These are phyloP conservation scores for Aethes cnicana DNA, from an alignment of 2,888 invertebrate species.

Conservation along the genomic window DNA sequence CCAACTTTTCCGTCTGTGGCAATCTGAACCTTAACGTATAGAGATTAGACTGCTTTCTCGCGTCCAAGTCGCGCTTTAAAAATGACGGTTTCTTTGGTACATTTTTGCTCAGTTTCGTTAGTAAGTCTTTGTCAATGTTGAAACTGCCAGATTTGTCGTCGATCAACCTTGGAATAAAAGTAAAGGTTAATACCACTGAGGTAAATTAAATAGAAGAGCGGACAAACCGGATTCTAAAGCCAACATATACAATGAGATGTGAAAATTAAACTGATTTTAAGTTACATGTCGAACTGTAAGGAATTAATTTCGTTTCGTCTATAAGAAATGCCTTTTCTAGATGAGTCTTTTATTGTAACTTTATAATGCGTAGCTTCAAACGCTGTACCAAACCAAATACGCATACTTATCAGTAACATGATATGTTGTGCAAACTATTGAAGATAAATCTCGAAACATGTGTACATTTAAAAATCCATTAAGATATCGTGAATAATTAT, in stretches of 20 bases:
- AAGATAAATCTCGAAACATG: slow-evolving; percentile 4
- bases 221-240: background rate
- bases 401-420: slow-evolving; percentile 21
- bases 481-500: no score
- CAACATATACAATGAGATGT: background rate
- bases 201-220: no score
- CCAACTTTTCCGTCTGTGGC: slow-evolving; percentile 94
- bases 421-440: slow-evolving; percentile 9
- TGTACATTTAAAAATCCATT: background rate
- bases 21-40: slow-evolving; percentile 93
- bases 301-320: no score
- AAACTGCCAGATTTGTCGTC: slow-evolving; percentile 94
- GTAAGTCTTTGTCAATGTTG: slow-evolving; percentile 92
- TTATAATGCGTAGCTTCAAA: background rate
- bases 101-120: slow-evolving; percentile 92
- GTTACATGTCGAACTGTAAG: no score
- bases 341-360: no score
- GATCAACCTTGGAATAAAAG: slow-evolving; percentile 86
- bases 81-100: slow-evolving; percentile 95
- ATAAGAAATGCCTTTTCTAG: no score
- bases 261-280: no score
- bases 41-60: slow-evolving; percentile 95
- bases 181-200: no score
- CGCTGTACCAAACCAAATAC: slow-evolving; percentile 1
- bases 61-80: slow-evolving; percentile 96